Conservation (phyloP, 1,140 invertebrate species). For the Ceratina australensis region DNA sequence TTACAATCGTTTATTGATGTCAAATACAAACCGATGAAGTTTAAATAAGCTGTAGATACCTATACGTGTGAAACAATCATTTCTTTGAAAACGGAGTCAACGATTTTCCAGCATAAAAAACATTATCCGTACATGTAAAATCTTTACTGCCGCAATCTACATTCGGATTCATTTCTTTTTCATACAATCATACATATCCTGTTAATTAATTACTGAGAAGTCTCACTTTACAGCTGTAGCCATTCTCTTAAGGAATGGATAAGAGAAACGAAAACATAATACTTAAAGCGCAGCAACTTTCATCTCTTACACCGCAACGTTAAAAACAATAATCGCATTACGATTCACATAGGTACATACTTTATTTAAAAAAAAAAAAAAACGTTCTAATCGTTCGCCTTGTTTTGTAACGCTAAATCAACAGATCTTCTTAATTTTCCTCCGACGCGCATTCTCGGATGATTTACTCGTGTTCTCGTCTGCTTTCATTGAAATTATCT, state of each 20-base stretch:
- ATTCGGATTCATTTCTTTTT: neutral
- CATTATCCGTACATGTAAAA: conserved; percentile 35
- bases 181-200: conserved; percentile 28
- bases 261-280: conserved; percentile 32
- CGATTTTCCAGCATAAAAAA: conserved; percentile 36
- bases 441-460: neutral
- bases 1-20: conserved; percentile 61
- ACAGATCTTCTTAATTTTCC: neutral
- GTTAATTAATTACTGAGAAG: conserved; percentile 34
- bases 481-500: conserved; percentile 20
- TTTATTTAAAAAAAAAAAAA: conserved; percentile 22
- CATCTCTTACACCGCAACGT: conserved; percentile 14
- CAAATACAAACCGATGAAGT: conserved; percentile 66
- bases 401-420: conserved; percentile 5
- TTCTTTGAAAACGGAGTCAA: conserved; percentile 44
- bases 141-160: conserved; percentile 38
- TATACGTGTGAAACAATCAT: conserved; percentile 51
- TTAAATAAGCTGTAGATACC: conserved; percentile 57
- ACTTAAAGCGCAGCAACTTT: conserved; percentile 19
- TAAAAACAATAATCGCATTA: conserved; percentile 31
- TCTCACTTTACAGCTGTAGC: conserved; percentile 31
- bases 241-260: conserved; percentile 28
- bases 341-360: neutral
- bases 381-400: neutral
- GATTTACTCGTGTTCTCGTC: neutral